Conservation (phyloP, 2,113 vertebrate genomes). For the Miniopterus natalensis region DNA sequence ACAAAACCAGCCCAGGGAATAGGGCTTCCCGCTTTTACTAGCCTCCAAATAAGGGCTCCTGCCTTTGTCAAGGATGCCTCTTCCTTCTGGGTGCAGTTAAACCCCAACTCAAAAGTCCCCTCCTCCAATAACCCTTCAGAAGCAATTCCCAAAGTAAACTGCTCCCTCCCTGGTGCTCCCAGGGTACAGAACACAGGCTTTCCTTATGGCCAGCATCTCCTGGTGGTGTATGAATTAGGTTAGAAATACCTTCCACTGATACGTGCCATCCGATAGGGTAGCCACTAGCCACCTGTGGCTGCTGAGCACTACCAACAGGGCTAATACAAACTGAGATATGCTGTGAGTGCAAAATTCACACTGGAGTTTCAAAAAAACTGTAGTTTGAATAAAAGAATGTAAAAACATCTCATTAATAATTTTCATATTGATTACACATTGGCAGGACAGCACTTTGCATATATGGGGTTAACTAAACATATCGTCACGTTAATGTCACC, state of each 20-base stretch:
- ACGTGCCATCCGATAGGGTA: neutral
- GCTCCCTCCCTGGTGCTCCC: neutral
- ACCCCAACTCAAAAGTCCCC: neutral
- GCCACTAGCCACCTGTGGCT: too few relatives aligned
- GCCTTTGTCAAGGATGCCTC: neutral
- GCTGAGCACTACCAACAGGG: fast-evolving
- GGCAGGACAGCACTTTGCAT: neutral
- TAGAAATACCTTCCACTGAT: neutral
- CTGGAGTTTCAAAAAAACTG: neutral
- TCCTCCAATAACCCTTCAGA: neutral
- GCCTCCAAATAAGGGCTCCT: neutral
- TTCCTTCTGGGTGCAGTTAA: neutral
- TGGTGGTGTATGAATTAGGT: neutral
- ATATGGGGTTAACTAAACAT: neutral
- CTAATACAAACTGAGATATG: neutral
- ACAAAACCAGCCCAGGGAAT: neutral
- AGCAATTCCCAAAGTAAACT: neutral
- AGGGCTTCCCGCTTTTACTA: neutral
- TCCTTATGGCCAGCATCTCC: neutral
- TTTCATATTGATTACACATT: neutral
- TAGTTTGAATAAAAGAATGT: neutral
- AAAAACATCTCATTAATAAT: neutral
- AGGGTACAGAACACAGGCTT: neutral
- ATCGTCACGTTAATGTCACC: neutral
- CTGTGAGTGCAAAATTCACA: neutral